Evolutionary conservation across 2,797 vertebrate genomes (phyloP).

Genomic region (Gorsachius magnificus): DNA sequence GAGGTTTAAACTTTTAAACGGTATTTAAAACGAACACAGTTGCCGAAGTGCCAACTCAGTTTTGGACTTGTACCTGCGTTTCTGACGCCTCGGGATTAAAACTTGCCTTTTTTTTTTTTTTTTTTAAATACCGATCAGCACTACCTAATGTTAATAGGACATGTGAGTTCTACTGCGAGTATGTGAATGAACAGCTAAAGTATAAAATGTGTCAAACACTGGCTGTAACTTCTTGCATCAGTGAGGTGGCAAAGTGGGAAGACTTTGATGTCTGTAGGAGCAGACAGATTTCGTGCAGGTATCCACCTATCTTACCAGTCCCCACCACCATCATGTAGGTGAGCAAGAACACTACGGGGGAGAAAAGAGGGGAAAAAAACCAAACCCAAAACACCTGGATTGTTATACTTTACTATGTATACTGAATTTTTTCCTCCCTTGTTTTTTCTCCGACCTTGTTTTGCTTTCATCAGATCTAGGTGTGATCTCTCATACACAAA

Average conservation of each 20-base stretch:
- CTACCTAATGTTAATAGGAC: neutral
- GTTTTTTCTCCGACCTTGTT: fast-evolving
- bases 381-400: too few species aligned
- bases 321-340: fast-evolving
- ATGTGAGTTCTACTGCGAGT: neutral
- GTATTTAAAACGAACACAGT: fast-evolving
- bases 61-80: fast-evolving
- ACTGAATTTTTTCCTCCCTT: neutral
- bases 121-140: fast-evolving
- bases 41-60: fast-evolving
- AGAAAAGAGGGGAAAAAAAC: too few species aligned
- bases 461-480: neutral
- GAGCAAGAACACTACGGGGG: neutral
- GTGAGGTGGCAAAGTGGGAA: neutral
- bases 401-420: fast-evolving
- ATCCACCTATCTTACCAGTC: fast-evolving
- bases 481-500: neutral
- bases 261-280: neutral
- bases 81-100: neutral
- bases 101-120: neutral
- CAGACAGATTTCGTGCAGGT: neutral
- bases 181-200: neutral
- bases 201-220: neutral
- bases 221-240: conserved; percentile 30
- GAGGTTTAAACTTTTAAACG: neutral